These are phyloP conservation scores for Anoplius nigerrimus DNA, from an alignment of 2,888 invertebrate species.

Conservation along the genomic window DNA sequence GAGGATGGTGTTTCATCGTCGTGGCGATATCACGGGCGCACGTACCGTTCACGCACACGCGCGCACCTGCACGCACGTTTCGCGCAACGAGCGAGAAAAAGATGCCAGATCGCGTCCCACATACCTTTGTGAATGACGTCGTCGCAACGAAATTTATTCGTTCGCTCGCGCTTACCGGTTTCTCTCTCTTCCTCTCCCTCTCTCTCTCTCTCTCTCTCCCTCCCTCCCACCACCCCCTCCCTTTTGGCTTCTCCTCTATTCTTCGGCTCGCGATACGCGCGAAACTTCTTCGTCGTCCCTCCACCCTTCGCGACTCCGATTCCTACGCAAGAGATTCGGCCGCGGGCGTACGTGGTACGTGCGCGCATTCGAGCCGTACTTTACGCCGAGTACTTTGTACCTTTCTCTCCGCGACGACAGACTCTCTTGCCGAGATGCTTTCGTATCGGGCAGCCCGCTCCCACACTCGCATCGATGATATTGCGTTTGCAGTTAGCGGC, in stretches of 20 bases:
- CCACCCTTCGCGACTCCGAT: too few relatives aligned
- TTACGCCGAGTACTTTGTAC: slow-evolving; percentile 15
- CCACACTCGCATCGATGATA: slow-evolving; percentile 49
- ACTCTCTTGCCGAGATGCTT: slow-evolving; percentile 15
- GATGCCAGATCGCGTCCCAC: slow-evolving; percentile 61
- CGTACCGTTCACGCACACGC: slow-evolving; percentile 10
- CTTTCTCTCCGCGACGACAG: slow-evolving; percentile 21
- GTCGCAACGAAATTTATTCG: slow-evolving; percentile 33
- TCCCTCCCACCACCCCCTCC: background rate
- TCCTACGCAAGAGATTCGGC: background rate
- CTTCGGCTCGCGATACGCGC: too few relatives aligned
- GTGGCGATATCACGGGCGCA: slow-evolving; percentile 35
- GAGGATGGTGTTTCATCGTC: slow-evolving; percentile 44
- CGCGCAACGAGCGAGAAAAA: slow-evolving; percentile 34
- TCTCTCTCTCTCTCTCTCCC: background rate
- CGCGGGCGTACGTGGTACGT: background rate
- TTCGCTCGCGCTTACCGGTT: slow-evolving; percentile 17
- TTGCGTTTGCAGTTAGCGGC: slow-evolving; percentile 23
- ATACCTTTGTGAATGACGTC: slow-evolving; percentile 58
- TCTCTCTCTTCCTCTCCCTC: background rate
- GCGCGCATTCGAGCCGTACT: background rate
- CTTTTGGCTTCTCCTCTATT: background rate
- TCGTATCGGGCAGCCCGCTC: slow-evolving; percentile 42
- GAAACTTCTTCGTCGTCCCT: too few relatives aligned
- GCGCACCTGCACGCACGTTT: slow-evolving; percentile 26